Conservation (phyloP, 2,888 invertebrate species). For the Glaucopsyche alexis region DNA sequence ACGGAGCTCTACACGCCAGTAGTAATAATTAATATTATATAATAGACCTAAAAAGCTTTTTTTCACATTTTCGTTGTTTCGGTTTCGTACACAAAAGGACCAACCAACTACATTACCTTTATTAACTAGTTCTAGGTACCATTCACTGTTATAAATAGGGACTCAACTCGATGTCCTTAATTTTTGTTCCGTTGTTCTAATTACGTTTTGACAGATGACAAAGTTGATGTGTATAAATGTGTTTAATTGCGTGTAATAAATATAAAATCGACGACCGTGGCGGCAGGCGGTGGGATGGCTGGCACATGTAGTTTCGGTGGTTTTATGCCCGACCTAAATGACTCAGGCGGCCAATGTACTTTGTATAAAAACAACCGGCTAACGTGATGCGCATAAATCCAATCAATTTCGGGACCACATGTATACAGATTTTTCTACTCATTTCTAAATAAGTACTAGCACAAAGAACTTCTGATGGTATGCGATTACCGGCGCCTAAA, state of each 20-base stretch:
- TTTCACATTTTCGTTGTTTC: too few relatives aligned
- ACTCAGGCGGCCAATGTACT: constrained; percentile 56
- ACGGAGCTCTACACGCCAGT: too few relatives aligned
- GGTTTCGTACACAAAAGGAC: too few relatives aligned
- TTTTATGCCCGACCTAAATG: constrained; percentile 61
- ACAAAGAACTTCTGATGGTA: too few relatives aligned
- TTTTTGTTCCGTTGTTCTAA: too few relatives aligned
- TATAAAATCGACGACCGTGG: constrained; percentile 27
- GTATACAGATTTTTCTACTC: not conserved
- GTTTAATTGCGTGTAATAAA: constrained; percentile 28
- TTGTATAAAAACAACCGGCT: constrained; percentile 39
- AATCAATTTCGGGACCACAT: not conserved
- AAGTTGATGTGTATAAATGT: constrained; percentile 1
- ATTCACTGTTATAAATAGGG: too few relatives aligned
- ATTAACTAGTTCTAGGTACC: too few relatives aligned
- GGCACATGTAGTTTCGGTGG: constrained; percentile 33
- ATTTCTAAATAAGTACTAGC: not conserved
- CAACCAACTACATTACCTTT: too few relatives aligned
- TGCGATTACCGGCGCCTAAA: too few relatives aligned
- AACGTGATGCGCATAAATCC: constrained; percentile 18
- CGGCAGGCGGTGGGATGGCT: constrained; percentile 22
- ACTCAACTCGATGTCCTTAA: too few relatives aligned
- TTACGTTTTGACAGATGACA: constrained; percentile 2
- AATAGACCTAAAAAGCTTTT: too few relatives aligned
- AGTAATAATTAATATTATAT: too few relatives aligned